Evolutionary conservation across 2,797 vertebrate species (phyloP), one percentile per base, ranked within the genome.

Genomic region (Hylomyscus alleni): DNA sequence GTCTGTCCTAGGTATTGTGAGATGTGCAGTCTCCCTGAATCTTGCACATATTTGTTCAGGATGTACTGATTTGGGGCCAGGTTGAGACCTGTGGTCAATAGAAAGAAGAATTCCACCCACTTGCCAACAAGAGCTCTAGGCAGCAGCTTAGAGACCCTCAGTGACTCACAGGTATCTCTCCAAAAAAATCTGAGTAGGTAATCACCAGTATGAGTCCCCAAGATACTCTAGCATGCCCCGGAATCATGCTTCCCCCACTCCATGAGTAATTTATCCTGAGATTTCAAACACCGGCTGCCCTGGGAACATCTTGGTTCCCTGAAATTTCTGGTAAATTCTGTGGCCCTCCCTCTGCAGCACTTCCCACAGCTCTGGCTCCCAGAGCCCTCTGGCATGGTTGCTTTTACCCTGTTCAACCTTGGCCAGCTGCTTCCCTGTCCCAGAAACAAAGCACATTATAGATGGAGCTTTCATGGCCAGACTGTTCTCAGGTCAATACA

Each of bases 201-300:
- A 19, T 24, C 62, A 26, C 40, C 52, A 1, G n/a, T 3, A 15
- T 75, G 47, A 72, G 90, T 52, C 54, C 24, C 15, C 34, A 3
- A 26, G 50, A 52, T 8, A 9, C 50, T 11, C 9, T 1, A 34
- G 40, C 4, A 0, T 6, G 73, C 17, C n/a, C 65, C 0, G 0
- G 8, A 44, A 73, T 2, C 9, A 0, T 9, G 3, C 50, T 31
- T 34, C 85, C 31, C 37, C 29, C 2, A 10, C 13, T 14, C 47
- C 24, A 20, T n/a, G 50, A 12, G 50, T 72, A 67, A 37, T 76
- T 80, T 31, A n/a, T 60, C 89, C n/a, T 60, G 69, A 91, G n/a
- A 67, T 82, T 90, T 54, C 82, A 47, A 81, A 34, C 69, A 31
- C 31, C 5, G 50, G 34, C 50, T 52, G 15, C 69, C 44, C 34